Conservation (phyloP, 2,113 vertebrate species). For the Gallinago undulata region DNA sequence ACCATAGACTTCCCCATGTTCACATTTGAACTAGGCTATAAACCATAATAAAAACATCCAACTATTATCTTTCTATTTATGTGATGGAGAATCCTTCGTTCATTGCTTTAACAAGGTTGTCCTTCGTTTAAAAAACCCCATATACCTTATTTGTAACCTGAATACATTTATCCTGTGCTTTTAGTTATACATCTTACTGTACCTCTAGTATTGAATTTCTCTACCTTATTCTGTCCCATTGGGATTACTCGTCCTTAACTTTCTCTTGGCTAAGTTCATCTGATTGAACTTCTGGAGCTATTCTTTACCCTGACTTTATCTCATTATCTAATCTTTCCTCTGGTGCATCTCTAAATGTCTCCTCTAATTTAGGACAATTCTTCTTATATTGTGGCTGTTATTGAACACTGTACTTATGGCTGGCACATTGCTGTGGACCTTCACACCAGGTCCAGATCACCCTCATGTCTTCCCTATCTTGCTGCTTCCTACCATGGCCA, state of each 20-base stretch:
- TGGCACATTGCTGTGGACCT: neutral
- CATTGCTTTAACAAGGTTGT: neutral
- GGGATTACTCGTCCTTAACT: neutral
- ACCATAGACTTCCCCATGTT: neutral
- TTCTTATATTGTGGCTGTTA: neutral
- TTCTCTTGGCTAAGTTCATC: neutral
- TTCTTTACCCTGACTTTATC: neutral
- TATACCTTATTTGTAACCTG: neutral
- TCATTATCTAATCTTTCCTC: neutral
- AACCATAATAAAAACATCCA: neutral
- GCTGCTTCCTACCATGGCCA: neutral
- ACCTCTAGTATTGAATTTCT: neutral
- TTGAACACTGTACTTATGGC: neutral
- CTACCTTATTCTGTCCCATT: neutral
- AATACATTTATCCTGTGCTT: neutral
- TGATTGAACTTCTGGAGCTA: neutral
- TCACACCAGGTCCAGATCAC: neutral
- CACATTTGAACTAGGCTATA: neutral
- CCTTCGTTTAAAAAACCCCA: neutral
- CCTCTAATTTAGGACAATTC: neutral
- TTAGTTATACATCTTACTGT: neutral
- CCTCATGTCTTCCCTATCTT: accelerated
- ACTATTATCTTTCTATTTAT: neutral
- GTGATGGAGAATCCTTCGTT: neutral
- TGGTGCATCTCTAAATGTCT: neutral